Evolutionary conservation across 2,797 vertebrate species (phyloP).

Genomic region (Platalea minor): DNA sequence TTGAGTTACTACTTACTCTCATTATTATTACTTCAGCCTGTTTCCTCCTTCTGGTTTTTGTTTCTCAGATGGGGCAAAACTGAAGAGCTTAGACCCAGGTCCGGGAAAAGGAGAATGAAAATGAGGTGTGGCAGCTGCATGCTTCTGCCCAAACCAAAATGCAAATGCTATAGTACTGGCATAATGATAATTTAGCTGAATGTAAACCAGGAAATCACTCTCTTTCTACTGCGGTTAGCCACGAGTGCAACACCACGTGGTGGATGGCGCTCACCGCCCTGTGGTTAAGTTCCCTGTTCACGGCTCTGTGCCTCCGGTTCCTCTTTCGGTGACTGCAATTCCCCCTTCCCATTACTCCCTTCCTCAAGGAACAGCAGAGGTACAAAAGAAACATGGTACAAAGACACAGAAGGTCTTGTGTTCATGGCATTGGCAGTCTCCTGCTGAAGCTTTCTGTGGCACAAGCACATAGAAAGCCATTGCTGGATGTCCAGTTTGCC

Average conservation of each 20-base stretch:
- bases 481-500: background rate
- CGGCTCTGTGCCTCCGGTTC: background rate
- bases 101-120: background rate
- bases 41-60: background rate
- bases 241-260: background rate
- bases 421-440: background rate
- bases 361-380: background rate
- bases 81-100: background rate
- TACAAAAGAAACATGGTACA: background rate
- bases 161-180: background rate
- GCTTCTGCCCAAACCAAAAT: background rate
- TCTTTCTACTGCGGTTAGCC: background rate
- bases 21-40: background rate
- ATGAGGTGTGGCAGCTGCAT: background rate
- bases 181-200: background rate
- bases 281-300: background rate
- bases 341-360: background rate
- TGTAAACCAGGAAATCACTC: background rate
- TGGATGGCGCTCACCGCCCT: background rate
- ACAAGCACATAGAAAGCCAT: background rate
- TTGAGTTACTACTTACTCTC: background rate
- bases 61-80: background rate
- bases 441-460: background rate
- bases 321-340: background rate
- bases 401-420: background rate